Evolutionary conservation across 2,797 vertebrate species (phyloP).

Genomic region (Salarias fasciatus): DNA sequence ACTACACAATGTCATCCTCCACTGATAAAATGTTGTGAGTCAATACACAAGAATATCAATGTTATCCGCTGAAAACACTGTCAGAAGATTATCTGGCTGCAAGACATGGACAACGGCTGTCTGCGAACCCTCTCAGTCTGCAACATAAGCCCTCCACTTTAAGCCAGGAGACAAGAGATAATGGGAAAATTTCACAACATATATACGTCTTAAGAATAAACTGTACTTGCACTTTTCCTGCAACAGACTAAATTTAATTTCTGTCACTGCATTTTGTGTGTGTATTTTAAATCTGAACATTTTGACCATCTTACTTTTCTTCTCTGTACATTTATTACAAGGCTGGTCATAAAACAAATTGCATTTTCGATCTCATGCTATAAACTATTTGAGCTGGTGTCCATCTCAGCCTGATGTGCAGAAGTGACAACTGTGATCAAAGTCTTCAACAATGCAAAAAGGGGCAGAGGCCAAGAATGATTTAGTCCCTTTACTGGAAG

Average conservation of each 20-base stretch:
- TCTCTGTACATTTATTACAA: slow-evolving; percentile 42
- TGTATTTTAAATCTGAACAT: slow-evolving; percentile 17
- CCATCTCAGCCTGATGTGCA: slow-evolving; percentile 55
- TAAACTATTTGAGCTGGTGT: slow-evolving; percentile 33
- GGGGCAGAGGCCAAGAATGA: slow-evolving; percentile 45
- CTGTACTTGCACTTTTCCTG: too few species aligned
- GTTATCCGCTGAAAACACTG: too few species aligned
- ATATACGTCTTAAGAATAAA: too few species aligned
- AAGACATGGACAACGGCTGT: too few species aligned
- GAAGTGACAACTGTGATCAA: slow-evolving; percentile 62
- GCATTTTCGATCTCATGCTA: slow-evolving; percentile 33
- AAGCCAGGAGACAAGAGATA: too few species aligned
- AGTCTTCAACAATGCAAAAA: slow-evolving; percentile 58
- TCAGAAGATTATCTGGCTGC: too few species aligned
- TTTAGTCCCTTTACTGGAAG: slow-evolving; percentile 63
- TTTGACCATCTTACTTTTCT: slow-evolving; percentile 23
- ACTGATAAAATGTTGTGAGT: too few species aligned
- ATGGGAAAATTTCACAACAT: too few species aligned
- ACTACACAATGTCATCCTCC: too few species aligned
- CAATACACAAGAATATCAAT: too few species aligned
- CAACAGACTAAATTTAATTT: neutral
- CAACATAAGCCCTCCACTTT: too few species aligned
- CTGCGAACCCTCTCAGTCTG: too few species aligned
- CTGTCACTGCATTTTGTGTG: slow-evolving; percentile 2
- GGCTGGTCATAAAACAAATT: slow-evolving; percentile 48